Evolutionary conservation across 2,888 invertebrate genomes (phyloP), one percentile per base, ranked within the genome.

Genomic region (Hirtodrosophila confusa): DNA sequence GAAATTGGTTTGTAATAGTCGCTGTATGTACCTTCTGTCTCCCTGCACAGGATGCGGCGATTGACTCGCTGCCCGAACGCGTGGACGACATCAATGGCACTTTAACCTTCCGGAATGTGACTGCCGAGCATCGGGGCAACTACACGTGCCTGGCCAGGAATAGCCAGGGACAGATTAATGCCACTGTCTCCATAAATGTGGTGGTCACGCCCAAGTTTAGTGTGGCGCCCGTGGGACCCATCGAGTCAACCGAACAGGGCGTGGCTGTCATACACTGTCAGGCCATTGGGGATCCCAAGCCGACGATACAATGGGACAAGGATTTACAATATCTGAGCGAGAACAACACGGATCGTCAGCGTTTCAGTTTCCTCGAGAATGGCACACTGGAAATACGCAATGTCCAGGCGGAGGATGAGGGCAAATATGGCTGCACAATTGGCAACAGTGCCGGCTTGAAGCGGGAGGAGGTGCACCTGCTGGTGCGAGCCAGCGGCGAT

Each of bases 221-320:
- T 39, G 94, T 97, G 5, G 91, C 93, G 0, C 95, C 97, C 0
- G 94, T 94, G 58, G 95, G 97, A 87, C 94, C 95, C 7, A 94
- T 96, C 0, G 96, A 97, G 90, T 96, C 95, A 3, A 92, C 93
- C 75, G 95, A 96, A 91, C 94, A 96, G 74, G 93, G 94, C 84
- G 92, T 94, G 0, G 93, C 95, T 0, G 93, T 94, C 90, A 93
- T 98, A 60, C 95, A 97, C 91, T 98, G 98, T 88, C 93, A 95
- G 60, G 98, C 97, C 0, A 94, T 94, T 47, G 98, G 98, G 0
- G 96, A 97, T 90, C 98, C 98, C 0, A 93, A 93, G 47, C 98
- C 98, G 0, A 96, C 95, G 24, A 96, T 98, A 29, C 96, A 96
- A 75, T 98, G 98, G 98, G 98, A 98, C 91, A 95, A 96, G 78